Conservation (phyloP, 2,797 vertebrate genomes). For the Ataeniobius toweri region DNA sequence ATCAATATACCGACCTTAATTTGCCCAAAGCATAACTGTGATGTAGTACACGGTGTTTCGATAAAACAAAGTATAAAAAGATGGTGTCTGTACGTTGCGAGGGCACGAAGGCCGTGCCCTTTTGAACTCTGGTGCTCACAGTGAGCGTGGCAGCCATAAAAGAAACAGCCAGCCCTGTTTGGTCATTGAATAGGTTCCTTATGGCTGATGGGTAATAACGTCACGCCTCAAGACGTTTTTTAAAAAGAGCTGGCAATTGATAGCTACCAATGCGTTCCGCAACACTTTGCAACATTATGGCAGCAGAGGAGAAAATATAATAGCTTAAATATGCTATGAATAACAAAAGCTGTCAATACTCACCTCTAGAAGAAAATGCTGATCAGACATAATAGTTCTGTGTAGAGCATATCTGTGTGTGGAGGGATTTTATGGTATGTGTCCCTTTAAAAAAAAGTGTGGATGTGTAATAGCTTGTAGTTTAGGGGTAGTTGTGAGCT, state of each 20-base stretch:
- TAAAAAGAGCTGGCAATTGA: slow-evolving; percentile 74
- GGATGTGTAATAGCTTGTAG: slow-evolving; percentile 12
- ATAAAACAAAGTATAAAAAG: slow-evolving; percentile 79
- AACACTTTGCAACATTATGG: slow-evolving; percentile 78
- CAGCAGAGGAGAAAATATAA: slow-evolving; percentile 74
- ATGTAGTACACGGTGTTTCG: slow-evolving; percentile 79
- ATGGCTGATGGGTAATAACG: slow-evolving; percentile 80
- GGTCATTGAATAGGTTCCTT: slow-evolving; percentile 79
- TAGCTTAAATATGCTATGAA: slow-evolving; percentile 78
- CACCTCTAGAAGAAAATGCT: slow-evolving; percentile 75
- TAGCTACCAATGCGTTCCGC: slow-evolving; percentile 77
- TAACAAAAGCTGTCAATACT: slow-evolving; percentile 80
- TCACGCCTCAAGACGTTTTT: slow-evolving; percentile 75
- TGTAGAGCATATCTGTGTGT: slow-evolving; percentile 37
- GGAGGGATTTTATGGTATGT: slow-evolving; percentile 63
- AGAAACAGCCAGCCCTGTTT: slow-evolving; percentile 74
- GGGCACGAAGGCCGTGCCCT: slow-evolving; percentile 80
- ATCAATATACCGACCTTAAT: slow-evolving; percentile 83
- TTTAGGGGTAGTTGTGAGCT: not conserved
- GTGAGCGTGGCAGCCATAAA: slow-evolving; percentile 78
- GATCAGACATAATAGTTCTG: slow-evolving; percentile 77
- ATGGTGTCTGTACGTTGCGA: slow-evolving; percentile 55
- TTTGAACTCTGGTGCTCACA: slow-evolving; percentile 79
- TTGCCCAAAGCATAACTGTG: slow-evolving; percentile 78
- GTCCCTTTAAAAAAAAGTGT: slow-evolving; percentile 33